Conservation (phyloP, 2,888 invertebrate genomes). For the Chrysodeixis includens region DNA sequence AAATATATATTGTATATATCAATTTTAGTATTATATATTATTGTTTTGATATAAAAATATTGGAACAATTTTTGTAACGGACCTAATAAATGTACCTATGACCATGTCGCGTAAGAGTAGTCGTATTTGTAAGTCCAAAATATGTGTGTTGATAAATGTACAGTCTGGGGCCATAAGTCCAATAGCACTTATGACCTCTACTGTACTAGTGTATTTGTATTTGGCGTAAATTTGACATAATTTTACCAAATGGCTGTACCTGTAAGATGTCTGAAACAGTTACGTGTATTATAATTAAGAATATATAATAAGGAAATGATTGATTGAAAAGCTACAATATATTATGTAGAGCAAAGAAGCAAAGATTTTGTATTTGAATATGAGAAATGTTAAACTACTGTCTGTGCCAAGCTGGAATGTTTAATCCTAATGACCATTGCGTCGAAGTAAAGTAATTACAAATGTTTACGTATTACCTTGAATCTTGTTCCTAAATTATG, state of each 20-base stretch:
- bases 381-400: neutral
- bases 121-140: conserved; percentile 11
- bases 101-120: conserved; percentile 28
- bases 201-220: conserved; percentile 11
- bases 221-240: conserved; percentile 1
- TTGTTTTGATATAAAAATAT: conserved; percentile 47
- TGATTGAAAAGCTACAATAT: neutral
- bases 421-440: too few relatives aligned
- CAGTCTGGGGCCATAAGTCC: too few relatives aligned
- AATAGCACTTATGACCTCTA: too few relatives aligned
- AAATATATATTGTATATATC: conserved; percentile 22
- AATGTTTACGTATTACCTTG: too few relatives aligned
- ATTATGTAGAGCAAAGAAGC: neutral
- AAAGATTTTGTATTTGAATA: neutral
- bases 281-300: too few relatives aligned
- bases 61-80: conserved; percentile 45
- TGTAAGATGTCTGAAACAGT: neutral
- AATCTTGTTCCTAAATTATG: neutral
- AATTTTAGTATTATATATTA: conserved; percentile 40
- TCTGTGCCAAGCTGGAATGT: too few relatives aligned
- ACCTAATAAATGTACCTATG: conserved; percentile 36
- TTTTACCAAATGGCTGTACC: conserved; percentile 2
- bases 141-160: conserved; percentile 23
- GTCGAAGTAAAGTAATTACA: too few relatives aligned
- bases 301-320: too few relatives aligned